Conservation (phyloP, 1,140 invertebrate species). For the Olivierus martensii region DNA sequence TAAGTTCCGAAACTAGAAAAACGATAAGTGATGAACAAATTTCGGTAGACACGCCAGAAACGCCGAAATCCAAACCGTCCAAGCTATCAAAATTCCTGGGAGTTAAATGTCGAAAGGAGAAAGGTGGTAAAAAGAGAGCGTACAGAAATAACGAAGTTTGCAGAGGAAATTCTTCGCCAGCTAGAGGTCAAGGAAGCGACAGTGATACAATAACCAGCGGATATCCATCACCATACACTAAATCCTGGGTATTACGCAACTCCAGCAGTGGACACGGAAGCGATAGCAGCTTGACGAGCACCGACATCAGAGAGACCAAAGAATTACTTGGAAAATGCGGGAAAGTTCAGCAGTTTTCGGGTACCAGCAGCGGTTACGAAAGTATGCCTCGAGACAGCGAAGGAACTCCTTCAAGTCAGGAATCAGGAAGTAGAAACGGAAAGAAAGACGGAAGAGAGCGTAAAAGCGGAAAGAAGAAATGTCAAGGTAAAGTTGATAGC, state of each 20-base stretch:
- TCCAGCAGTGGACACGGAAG: slow-evolving; percentile 33
- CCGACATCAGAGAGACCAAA: slow-evolving; percentile 1
- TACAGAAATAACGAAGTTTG: not conserved
- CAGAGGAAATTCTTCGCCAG: not conserved
- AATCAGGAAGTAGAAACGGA: slow-evolving; percentile 28
- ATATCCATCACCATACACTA: not conserved
- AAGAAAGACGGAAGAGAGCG: slow-evolving; percentile 21
- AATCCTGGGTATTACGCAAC: slow-evolving; percentile 20
- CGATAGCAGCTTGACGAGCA: slow-evolving; percentile 25
- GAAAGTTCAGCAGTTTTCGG: slow-evolving; percentile 41
- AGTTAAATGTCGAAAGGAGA: not conserved
- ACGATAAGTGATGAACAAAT: no score
- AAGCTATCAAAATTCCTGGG: not conserved
- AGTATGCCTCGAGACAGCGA: slow-evolving; percentile 62
- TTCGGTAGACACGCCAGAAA: no score
- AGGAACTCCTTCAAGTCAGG: slow-evolving; percentile 38
- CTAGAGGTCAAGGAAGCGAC: not conserved
- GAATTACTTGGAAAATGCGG: not conserved
- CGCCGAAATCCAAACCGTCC: not conserved
- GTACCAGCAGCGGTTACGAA: slow-evolving; percentile 59
- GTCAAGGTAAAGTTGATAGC: slow-evolving; percentile 1
- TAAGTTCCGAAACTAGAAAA: not conserved
- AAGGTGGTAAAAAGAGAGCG: not conserved
- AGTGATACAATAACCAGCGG: not conserved
- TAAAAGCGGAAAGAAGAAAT: slow-evolving; percentile 9